These are phyloP conservation scores for Taenioides sp. DNA, from an alignment of 2,797 vertebrate genomes.

Conservation along the genomic window DNA sequence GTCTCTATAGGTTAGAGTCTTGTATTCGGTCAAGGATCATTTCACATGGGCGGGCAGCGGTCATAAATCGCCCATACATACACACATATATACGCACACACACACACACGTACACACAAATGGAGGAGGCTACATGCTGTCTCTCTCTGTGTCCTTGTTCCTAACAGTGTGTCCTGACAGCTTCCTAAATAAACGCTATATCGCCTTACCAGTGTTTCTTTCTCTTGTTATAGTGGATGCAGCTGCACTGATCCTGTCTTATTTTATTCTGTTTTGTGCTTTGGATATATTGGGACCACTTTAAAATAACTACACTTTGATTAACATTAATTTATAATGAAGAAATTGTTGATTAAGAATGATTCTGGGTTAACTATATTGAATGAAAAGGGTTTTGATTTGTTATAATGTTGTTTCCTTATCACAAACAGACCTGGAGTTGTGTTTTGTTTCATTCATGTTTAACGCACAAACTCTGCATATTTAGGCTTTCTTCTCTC, in stretches of 20 bases:
- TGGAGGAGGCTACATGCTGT: conserved; percentile 16
- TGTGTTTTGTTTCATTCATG: too few relatives aligned
- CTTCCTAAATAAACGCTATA: conserved; percentile 60
- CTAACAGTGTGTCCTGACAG: conserved; percentile 27
- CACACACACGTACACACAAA: not conserved
- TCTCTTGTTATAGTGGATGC: not conserved
- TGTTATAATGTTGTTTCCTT: too few relatives aligned
- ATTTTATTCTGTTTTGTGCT: not conserved
- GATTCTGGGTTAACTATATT: too few relatives aligned
- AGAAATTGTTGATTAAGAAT: too few relatives aligned
- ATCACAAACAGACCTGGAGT: too few relatives aligned
- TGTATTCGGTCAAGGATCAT: conserved; percentile 25
- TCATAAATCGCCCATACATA: conserved; percentile 2
- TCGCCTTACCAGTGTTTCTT: conserved; percentile 30
- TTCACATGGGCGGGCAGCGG: conserved; percentile 7
- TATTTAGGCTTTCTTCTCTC: too few relatives aligned
- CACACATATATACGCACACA: not conserved
- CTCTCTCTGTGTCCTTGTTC: conserved; percentile 38
- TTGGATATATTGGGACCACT: too few relatives aligned
- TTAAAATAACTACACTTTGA: too few relatives aligned
- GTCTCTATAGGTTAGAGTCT: not conserved
- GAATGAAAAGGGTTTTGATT: too few relatives aligned
- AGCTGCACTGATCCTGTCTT: not conserved
- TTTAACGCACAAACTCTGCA: too few relatives aligned
- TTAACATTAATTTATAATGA: too few relatives aligned